A percentile compares a stretch with the other conserved stretches of the same genome.
These are phyloP conservation scores for Tragelaphus buxtoni DNA, from an alignment of 2,113 vertebrate genomes.

Conservation along the genomic window DNA sequence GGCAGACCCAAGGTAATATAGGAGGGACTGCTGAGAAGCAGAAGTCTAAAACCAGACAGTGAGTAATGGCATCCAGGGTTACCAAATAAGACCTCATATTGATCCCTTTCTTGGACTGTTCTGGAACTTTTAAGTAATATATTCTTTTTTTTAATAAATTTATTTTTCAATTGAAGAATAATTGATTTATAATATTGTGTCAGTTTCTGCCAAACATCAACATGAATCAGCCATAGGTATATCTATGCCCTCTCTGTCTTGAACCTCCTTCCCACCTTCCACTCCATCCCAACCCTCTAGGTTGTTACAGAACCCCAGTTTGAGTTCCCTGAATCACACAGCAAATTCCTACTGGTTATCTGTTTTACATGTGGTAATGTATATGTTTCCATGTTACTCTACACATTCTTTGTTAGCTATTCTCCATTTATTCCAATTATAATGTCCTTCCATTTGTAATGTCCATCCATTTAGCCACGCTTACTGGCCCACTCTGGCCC, in stretches of 20 bases:
- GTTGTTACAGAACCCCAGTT: not conserved
- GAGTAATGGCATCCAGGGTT: not conserved
- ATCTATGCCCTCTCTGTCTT: not conserved
- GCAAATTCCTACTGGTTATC: not conserved
- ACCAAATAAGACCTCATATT: not conserved
- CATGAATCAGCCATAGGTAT: not conserved
- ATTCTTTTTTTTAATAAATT: not conserved
- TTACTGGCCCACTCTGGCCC: not conserved
- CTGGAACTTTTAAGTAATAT: not conserved
- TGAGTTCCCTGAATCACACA: not conserved
- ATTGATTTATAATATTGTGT: not conserved
- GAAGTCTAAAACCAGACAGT: not conserved
- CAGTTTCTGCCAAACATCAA: not conserved
- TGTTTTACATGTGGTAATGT: not conserved
- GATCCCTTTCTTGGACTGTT: not conserved
- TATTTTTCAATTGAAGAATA: not conserved
- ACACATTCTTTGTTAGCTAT: not conserved
- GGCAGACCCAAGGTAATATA: not conserved
- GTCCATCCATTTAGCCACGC: not conserved
- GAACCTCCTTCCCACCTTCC: not conserved
- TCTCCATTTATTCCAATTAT: not conserved
- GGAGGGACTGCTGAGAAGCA: not conserved
- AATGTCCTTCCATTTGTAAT: not conserved
- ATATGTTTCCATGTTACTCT: not conserved
- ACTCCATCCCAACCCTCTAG: not conserved